Base-by-base conservation (phyloP, 2,113 vertebrate genomes). In the Columbina picui region DNA sequence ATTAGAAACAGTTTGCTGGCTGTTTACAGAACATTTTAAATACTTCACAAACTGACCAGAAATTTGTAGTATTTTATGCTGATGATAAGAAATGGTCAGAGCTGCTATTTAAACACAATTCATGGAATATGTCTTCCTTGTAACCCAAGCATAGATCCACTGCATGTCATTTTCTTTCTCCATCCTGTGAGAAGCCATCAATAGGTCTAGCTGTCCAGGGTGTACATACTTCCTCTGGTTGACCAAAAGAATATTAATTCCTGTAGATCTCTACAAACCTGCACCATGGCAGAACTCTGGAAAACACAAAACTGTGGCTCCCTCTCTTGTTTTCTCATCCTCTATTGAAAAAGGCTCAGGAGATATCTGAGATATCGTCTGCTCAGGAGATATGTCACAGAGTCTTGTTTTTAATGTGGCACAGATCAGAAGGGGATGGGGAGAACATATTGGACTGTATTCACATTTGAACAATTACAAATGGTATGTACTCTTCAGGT, bases 1-100 rank as follows among this genome's bases (percentile, higher is more conserved):
- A 64, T 87, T 81, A 67, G 16, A 87, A 93, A 75, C 39, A 38
- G 39, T 92, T 94, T 93, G 10, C 26, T 88, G 47, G 38, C 57
- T 89, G 47, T 91, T 92, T 91, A 41, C 27, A 76, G 67, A 87
- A 50, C 68, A 73, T 68, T 68, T 93, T 73, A 69, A 91, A 87
- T 79, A 84, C 22, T 82, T 84, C 29, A 76, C 5, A 22, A 83
- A 61, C 22, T 55, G 77, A 39, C 25, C 73, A 64, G 57, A 36
- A 87, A 45, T 79, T 82, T 65, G n/a, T 38, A 82, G 20, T 10
- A 26, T 68, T 93, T 87, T 53, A 30, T 64, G 65, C 10, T 78
- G 25, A 68, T 73, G 14, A n/a, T 69, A 65, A 87, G 77, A 84
- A 74, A 83, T 82, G 47, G 43, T 30, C 27, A 43, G 47, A 68